Evolutionary conservation across 2,113 vertebrate species (phyloP).

Genomic region (Pseudorasbora parva): DNA sequence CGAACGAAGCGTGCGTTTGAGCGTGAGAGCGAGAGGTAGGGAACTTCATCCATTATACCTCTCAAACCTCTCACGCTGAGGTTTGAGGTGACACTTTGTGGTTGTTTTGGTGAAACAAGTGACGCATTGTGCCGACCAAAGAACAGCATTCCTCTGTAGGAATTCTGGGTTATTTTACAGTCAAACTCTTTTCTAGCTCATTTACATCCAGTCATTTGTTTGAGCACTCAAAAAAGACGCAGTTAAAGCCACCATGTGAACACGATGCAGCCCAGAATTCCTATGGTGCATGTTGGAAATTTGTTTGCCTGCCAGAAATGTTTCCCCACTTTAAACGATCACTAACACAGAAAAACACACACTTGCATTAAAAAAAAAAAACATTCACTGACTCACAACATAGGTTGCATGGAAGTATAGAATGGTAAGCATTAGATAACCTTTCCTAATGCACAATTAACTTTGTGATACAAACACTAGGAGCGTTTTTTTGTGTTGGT

Average conservation of each 20-base stretch:
- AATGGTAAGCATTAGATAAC: conserved; percentile 42
- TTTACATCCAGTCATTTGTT: background rate
- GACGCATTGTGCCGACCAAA: conserved; percentile 75
- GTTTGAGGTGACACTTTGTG: conserved; percentile 72
- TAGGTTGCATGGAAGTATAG: conserved; percentile 55
- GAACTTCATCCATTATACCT: conserved; percentile 59
- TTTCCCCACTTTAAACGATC: conserved; percentile 55
- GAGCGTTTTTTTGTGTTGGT: background rate
- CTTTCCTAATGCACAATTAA: conserved; percentile 20
- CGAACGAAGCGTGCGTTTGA: background rate
- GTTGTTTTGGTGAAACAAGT: conserved; percentile 67
- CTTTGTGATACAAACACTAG: background rate
- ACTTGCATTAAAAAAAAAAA: conserved; percentile 18
- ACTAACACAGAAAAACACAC: conserved; percentile 54
- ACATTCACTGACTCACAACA: conserved; percentile 44
- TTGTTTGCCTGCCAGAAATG: conserved; percentile 74
- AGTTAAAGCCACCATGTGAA: background rate
- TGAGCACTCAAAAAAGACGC: background rate
- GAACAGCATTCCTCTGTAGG: conserved; percentile 76
- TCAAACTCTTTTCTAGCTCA: background rate
- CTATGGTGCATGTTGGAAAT: conserved; percentile 79
- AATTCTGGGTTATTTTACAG: conserved; percentile 73
- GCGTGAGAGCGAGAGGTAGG: conserved; percentile 22
- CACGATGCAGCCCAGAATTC: conserved; percentile 75
- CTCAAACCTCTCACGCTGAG: conserved; percentile 64